Percentiles rank a stretch among this genome's conserved stretches.
These are phyloP conservation scores for Biston betularia DNA, from an alignment of 2,888 invertebrate genomes.

Conservation along the genomic window DNA sequence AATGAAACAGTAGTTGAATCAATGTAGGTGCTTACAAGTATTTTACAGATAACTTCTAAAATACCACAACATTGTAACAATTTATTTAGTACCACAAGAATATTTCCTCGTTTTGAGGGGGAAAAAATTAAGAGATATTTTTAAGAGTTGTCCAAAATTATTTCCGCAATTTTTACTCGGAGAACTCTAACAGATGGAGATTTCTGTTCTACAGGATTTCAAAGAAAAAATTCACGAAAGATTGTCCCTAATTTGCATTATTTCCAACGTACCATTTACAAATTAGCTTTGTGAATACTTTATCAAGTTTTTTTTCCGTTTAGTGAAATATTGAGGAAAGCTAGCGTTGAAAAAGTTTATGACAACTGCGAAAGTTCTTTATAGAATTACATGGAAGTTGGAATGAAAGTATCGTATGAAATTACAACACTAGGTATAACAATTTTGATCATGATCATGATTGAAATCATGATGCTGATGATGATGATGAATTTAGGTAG, in stretches of 20 bases:
- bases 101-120: neutral
- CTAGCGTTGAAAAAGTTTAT: slow-evolving; percentile 10
- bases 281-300: slow-evolving; percentile 32
- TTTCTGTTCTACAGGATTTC: slow-evolving; percentile 26
- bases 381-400: slow-evolving; percentile 28
- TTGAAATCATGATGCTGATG: no score
- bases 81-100: neutral
- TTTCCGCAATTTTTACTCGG: slow-evolving; percentile 20
- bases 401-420: slow-evolving; percentile 17
- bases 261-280: slow-evolving; percentile 36
- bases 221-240: slow-evolving; percentile 27
- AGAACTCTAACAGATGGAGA: slow-evolving; percentile 30
- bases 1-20: no score
- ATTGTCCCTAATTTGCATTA: slow-evolving; percentile 37
- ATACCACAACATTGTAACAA: no score
- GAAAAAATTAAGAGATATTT: slow-evolving; percentile 12
- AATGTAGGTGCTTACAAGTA: no score
- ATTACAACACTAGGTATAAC: slow-evolving; percentile 20
- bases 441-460: no score
- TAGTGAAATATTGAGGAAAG: slow-evolving; percentile 31
- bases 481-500: no score
- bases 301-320: slow-evolving; percentile 28
- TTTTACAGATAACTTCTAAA: no score
- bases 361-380: slow-evolving; percentile 23
- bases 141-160: slow-evolving; percentile 14